Evolutionary conservation across 2,888 invertebrate species (phyloP), one percentile per base, ranked within the genome.

Genomic region (Drosophila pseudotakahashii): DNA sequence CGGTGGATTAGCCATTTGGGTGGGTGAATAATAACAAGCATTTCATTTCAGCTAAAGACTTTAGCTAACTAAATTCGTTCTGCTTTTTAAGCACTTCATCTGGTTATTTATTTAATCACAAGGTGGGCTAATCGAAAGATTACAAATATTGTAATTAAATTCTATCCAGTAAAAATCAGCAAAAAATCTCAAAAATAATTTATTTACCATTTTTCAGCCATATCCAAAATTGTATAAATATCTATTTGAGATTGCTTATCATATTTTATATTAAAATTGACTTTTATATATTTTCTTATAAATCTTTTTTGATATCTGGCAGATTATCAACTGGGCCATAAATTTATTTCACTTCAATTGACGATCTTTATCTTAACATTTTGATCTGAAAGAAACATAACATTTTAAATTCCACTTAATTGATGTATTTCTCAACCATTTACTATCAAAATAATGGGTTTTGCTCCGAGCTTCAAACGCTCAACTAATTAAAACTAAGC

Each of bases 401-500:
- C 41, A 32, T 59, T 59, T 59, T 59, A 59, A 59, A 55, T 13
- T 55, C 59, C n/a, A 41, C 41, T 59, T 54, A 55, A 55, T 41
- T 54, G n/a, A 10, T 13, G 11, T 41, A 23, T 14, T 55, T 39
- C 19, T 32, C 39, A 32, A 11, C 26, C 37, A 30, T 39, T 45
- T 19, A 61, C 52, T 13, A 62, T 34, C 26, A 30, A 52, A 64
- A 39, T 64, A 54, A 59, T 59, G 55, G 19, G 1, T 11, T 39
- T 39, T 39, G 26, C 30, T 30, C 10, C 11, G 6, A 19, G 9
- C 36, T 32, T 23, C 45, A 14, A 39, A 11, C n/a, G 9, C 9
- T 45, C 45, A 54, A 67, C 66, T 67, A 68, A 68, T 67, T 68
- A 68, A 67, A 67, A 19, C 39, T 34, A 10, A 67, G 34, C 47